These are phyloP conservation scores for Rhinophrynus dorsalis DNA, from an alignment of 2,797 vertebrate species.

Conservation along the genomic window DNA sequence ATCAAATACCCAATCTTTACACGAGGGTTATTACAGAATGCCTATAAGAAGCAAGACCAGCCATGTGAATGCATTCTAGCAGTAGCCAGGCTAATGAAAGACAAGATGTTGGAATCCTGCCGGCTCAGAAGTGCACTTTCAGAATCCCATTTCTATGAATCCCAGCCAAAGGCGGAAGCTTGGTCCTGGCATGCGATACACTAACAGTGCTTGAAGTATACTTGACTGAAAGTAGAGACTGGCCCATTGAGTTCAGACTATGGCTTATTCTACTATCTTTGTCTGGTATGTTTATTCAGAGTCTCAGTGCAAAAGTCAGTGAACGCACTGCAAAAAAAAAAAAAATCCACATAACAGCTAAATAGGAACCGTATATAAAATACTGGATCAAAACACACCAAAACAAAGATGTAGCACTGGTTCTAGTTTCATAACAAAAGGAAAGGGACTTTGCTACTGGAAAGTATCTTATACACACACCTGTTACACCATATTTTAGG, in stretches of 20 bases:
- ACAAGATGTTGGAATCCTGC: slow-evolving; percentile 24
- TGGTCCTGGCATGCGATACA: slow-evolving; percentile 10
- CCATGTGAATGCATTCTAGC: slow-evolving; percentile 1
- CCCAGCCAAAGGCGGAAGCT: slow-evolving; percentile 39
- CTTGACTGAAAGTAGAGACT: slow-evolving; percentile 20
- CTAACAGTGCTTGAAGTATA: slow-evolving; percentile 28
- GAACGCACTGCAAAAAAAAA: neutral
- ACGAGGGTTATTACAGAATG: slow-evolving; percentile 6
- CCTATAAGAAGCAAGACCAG: slow-evolving; percentile 8
- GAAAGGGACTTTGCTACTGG: neutral
- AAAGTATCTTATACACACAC: slow-evolving; percentile 1
- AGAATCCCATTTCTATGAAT: slow-evolving; percentile 27
- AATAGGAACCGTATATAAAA: neutral
- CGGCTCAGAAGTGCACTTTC: slow-evolving; percentile 32
- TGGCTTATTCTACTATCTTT: slow-evolving; percentile 13
- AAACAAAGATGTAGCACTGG: neutral
- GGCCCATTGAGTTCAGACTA: slow-evolving; percentile 20
- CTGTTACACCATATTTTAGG: neutral
- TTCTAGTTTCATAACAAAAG: neutral
- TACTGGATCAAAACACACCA: neutral
- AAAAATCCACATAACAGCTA: neutral
- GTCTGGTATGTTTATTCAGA: slow-evolving; percentile 18
- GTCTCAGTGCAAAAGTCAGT: neutral
- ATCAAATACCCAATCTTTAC: slow-evolving; percentile 18
- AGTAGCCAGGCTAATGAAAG: slow-evolving; percentile 27